Evolutionary conservation across 2,797 vertebrate genomes (phyloP), one percentile per base, ranked within the genome.

Genomic region (Squalus acanthias): DNA sequence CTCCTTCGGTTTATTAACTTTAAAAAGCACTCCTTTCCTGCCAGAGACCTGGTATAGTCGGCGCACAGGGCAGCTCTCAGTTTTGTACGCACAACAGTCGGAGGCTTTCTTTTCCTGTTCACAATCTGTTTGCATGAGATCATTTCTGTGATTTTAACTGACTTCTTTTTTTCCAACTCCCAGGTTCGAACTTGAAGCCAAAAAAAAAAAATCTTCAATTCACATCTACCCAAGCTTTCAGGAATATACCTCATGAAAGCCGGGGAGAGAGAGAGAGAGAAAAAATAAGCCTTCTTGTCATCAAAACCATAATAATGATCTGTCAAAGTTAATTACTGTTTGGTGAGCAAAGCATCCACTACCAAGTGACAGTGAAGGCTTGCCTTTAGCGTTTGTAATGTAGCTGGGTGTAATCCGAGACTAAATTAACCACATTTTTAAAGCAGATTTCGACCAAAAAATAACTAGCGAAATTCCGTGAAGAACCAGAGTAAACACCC

Each of bases 291-390:
- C 97, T 98, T 98, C 97, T 98, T 98, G 98, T 98, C 98, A 98
- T 98, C 98, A 98, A 98, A 98, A 98, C 97, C 97, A 97, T 98
- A 98, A 98, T 98, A 98, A 98, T 98, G 98, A 98, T 97, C 97
- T 98, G 98, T 98, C 98, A 98, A 98, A 98, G 97, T 97, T 98
- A 98, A 98, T 98, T 98, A 98, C 97, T 97, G 97, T 97, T 98
- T 97, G 97, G 97, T 97, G 97, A 97, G 97, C 97, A 98, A 98
- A 98, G 97, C 97, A 97, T 98, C 98, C 98, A 98, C 98, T 98
- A 97, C 97, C 97, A 97, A 96, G 97, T 98, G 98, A 98, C 98
- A 98, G 97, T 97, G 97, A 97, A 97, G 98, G 98, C 97, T 76
- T 97, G 98, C 97, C 97, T 97, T 96, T 92, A 97, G 97, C 97